These are phyloP conservation scores for Xestia rhomboidea DNA, from an alignment of 2,888 invertebrate species.

Conservation along the genomic window DNA sequence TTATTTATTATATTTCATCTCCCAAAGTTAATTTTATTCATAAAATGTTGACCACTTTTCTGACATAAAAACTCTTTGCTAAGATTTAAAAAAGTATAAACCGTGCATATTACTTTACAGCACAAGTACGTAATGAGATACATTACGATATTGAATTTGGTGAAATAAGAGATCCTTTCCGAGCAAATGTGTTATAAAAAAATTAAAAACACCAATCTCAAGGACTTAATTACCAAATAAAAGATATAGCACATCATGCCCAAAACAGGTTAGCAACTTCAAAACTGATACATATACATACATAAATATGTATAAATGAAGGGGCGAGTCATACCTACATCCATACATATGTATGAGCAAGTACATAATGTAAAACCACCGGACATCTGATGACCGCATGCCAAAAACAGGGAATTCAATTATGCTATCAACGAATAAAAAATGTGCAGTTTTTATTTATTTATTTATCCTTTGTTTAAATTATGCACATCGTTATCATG, in stretches of 20 bases:
- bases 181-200: too few relatives aligned
- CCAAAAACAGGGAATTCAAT: constrained; percentile 62
- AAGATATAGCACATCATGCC: constrained; percentile 16
- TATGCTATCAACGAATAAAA: constrained; percentile 34
- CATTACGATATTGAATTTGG: too few relatives aligned
- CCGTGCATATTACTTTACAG: too few relatives aligned
- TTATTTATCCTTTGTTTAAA: constrained; percentile 41
- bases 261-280: constrained; percentile 51
- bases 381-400: constrained; percentile 54
- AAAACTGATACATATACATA: neutral
- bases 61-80: too few relatives aligned
- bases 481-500: constrained; percentile 24
- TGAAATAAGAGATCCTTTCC: too few relatives aligned
- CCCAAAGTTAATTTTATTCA: too few relatives aligned
- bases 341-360: constrained; percentile 24
- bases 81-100: too few relatives aligned
- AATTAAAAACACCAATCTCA: too few relatives aligned
- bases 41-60: too few relatives aligned
- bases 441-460: constrained; percentile 14
- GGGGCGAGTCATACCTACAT: constrained; percentile 18
- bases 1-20: too few relatives aligned
- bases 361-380: constrained; percentile 41
- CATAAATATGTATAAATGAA: constrained; percentile 13
- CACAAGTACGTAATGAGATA: too few relatives aligned
- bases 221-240: too few relatives aligned